Evolutionary conservation across 1,140 invertebrate species (phyloP), one percentile per base, ranked within the genome.

Genomic region (Rhagoletis pomonella): DNA sequence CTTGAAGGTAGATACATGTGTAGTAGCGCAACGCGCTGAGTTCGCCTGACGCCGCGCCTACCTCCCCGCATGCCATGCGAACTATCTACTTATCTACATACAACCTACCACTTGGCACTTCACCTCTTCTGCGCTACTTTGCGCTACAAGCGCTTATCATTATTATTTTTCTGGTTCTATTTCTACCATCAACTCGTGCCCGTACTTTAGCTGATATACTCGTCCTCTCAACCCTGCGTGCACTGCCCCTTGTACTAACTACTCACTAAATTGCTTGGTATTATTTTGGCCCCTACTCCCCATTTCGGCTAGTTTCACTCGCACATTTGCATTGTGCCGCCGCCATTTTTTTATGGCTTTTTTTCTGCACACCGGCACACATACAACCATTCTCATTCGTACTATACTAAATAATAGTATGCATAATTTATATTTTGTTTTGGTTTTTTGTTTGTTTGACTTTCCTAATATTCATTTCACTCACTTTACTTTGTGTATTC

Each of bases 91-190:
- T 62, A 81, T 81, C 73, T 81, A 81, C 47, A 55, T 73, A 47
- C 14, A 12, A 6, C 39, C n/a, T 62, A 62, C 60, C 17, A 62
- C 60, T 62, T 14, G 9, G n/a, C 3, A 62, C 60, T 17, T 62
- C 12, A 14, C 12, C 60, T 17, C 17, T 62, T 62, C 17, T 62
- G 1, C 73, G 9, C 17, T 62, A 1, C 73, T 19, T 50, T 67
- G n/a, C 29, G 62, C 73, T 81, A 55, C 50, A 7, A n/a, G 17
- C 73, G 44, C 73, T 81, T 81, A 81, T 81, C 73, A 81, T 81
- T 81, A 29, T 81, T 55, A 39, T 29, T 29, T 29, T 29, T 29
- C 42, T 44, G 44, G 17, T 81, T 55, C 73, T 42, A 9, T 55
- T 77, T 81, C 67, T 9, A 69, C 67, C n/a, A 3, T 81, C 9